Base-by-base conservation (phyloP, 2,888 invertebrate species). In the Drosophila rellima region DNA sequence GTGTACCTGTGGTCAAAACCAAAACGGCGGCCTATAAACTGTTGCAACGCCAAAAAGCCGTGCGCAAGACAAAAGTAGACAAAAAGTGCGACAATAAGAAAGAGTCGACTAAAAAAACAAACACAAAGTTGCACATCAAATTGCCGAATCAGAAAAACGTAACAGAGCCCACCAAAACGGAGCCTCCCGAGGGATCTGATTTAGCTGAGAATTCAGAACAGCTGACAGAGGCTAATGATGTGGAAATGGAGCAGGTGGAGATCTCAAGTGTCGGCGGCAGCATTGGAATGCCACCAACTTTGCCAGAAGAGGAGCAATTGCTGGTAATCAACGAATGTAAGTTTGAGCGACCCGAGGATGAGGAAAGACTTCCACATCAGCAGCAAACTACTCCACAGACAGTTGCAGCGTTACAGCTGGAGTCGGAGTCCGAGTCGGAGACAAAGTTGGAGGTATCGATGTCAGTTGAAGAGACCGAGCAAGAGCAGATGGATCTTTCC, bases 281-380 rank as follows among this genome's bases (percentile, higher is more conserved):
- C 0, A 17, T 64, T 5, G 50, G 40, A 3, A 75, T 72, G 77
- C 70, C 70, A 3, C 65, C 78, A 18, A 18, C 48, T 2, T 6
- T 39, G 20, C 64, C 63, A 1, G 64, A 78, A 1, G 31, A 54
- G 39, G 74, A 83, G 2, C 42, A 50, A 1, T 1, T 78, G 11
- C 23, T 74, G 0, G 82, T 86, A 6, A 33, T 80, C 3, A 80
- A 86, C 18, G 87, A 72, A 31, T 80, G 83, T 35, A 70, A 70
- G 13, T 6, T 70, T 10, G 80, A 75, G 10, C n/a, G 8, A 10
- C 13, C n/a, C 1, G 52, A 48, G 0, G 62, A 63, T 0, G n/a
- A 37, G 2, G 56, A 31, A 0, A 1, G 52, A 8, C 47, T 10
- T 8, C 4, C 6, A 3, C 20, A 17, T 13, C 48, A 20, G 6